A percentile compares a stretch with the other conserved stretches of the same genome.
phyloP scores from a whole-genome alignment of 2,797 vertebrate species.

The Artibeus lituratus region DNA sequence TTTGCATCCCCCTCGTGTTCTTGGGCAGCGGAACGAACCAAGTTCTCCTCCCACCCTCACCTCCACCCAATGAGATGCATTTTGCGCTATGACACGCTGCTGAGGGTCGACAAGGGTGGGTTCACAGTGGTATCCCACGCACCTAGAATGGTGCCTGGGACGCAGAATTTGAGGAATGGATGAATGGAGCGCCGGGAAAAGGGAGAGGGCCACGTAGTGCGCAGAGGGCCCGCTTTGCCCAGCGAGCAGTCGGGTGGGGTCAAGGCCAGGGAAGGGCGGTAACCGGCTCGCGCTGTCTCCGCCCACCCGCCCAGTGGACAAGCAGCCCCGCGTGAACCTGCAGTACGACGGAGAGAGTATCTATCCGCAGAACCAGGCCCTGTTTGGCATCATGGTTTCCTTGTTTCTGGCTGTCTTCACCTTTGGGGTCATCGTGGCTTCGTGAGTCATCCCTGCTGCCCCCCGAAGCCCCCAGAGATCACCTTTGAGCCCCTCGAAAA shows the following conservation, averaged over 20 bases:
- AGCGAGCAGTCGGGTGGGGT: background rate
- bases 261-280: background rate
- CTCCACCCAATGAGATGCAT: background rate
- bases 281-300: background rate
- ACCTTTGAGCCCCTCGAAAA: background rate
- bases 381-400: background rate
- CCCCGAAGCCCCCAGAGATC: background rate
- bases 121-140: background rate
- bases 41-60: background rate
- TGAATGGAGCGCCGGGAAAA: background rate
- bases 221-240: background rate
- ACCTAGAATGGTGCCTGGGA: background rate
- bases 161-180: background rate
- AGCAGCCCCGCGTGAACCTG: slow-evolving; percentile 49
- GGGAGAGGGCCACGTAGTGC: background rate
- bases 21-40: background rate
- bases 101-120: background rate
- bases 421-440: slow-evolving; percentile 45
- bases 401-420: slow-evolving; percentile 4
- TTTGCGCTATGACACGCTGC: too few relatives aligned
- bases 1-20: background rate
- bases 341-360: background rate
- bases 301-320: background rate
- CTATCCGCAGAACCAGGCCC: background rate
- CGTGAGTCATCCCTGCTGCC: slow-evolving; percentile 46